A percentile compares a stretch with the other conserved stretches of the same genome.
Conservation (phyloP, 1,140 invertebrate species). For the Diorhabda carinulata region DNA sequence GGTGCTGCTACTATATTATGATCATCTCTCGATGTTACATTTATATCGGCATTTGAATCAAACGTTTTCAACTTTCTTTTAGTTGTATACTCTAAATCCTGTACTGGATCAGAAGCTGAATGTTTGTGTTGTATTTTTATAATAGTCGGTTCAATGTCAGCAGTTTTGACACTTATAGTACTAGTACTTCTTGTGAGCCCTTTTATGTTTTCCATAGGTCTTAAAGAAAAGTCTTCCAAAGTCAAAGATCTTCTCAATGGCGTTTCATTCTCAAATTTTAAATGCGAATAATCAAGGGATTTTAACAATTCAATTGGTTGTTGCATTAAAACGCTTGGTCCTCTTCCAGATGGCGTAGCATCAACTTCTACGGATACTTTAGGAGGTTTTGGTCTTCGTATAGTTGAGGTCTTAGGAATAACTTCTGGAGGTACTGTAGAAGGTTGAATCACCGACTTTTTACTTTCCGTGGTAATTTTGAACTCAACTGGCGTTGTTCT, state of each 20-base stretch:
- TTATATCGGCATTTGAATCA: slow-evolving; percentile 59
- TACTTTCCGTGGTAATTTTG: not conserved
- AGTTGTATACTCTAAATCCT: slow-evolving; percentile 51
- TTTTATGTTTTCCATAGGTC: slow-evolving; percentile 31
- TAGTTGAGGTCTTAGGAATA: slow-evolving; percentile 33
- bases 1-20: slow-evolving; percentile 42
- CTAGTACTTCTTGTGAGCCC: slow-evolving; percentile 50
- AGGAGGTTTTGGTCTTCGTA: slow-evolving; percentile 37
- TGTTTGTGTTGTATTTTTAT: slow-evolving; percentile 64
- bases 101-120: slow-evolving; percentile 69
- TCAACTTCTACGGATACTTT: slow-evolving; percentile 73
- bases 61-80: slow-evolving; percentile 47
- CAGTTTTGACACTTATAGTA: slow-evolving; percentile 48
- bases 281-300: slow-evolving; percentile 50
- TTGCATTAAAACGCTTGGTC: slow-evolving; percentile 67
- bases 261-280: slow-evolving; percentile 27
- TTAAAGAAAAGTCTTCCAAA: slow-evolving; percentile 45
- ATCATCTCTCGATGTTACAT: slow-evolving; percentile 65
- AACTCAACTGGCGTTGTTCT: not conserved
- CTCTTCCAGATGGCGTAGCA: slow-evolving; percentile 67
- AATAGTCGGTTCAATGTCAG: slow-evolving; percentile 29
- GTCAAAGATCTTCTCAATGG: slow-evolving; percentile 50
- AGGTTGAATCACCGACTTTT: slow-evolving; percentile 31
- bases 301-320: slow-evolving; percentile 69
- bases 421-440: slow-evolving; percentile 13